These are phyloP conservation scores for Homarus americanus DNA, from an alignment of 1,140 invertebrate genomes.

Conservation along the genomic window DNA sequence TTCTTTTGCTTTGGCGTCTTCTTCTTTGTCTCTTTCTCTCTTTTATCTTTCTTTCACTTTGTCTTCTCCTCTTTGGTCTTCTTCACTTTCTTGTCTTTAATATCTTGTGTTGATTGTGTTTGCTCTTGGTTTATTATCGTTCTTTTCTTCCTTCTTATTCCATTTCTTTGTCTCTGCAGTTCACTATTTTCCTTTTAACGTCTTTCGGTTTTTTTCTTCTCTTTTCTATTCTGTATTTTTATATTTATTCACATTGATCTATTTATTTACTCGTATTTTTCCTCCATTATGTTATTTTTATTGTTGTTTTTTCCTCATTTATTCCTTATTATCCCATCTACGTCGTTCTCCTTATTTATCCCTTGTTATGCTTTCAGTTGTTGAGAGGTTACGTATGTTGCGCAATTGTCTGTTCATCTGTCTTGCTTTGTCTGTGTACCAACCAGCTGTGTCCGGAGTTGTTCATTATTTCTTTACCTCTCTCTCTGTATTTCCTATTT, in stretches of 20 bases:
- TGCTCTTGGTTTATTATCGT: neutral
- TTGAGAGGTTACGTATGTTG: too few relatives aligned
- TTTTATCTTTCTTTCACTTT: neutral
- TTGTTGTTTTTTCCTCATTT: too few relatives aligned
- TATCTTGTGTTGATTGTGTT: neutral
- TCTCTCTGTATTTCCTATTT: too few relatives aligned
- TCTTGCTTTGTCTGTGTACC: too few relatives aligned
- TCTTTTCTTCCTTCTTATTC: neutral
- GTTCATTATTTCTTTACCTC: too few relatives aligned
- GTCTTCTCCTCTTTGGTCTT: neutral
- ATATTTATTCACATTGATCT: neutral
- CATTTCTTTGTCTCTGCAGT: neutral
- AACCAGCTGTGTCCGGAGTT: too few relatives aligned
- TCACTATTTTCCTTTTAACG: neutral
- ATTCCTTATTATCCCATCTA: too few relatives aligned
- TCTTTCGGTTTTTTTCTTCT: neutral
- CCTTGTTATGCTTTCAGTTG: too few relatives aligned
- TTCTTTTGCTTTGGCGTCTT: neutral
- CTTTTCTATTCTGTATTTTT: neutral
- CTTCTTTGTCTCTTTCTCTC: neutral
- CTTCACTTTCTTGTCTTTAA: too few relatives aligned
- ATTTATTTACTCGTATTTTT: neutral
- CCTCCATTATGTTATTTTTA: neutral
- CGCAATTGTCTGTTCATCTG: too few relatives aligned
- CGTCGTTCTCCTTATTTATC: too few relatives aligned